A percentile compares a stretch with the other conserved stretches of the same genome.
Conservation (phyloP, 2,113 vertebrate genomes). For the western clawed frog (Xenopus tropicalis) region UCB_Xtro_10.0 CM004448.2:91929501-91930000, state of each 20-base stretch:
- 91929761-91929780: neutral
- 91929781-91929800: neutral
- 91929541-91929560: neutral
- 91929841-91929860: no score
- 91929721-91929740: neutral
- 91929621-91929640: neutral
- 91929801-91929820: neutral
- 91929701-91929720: neutral
- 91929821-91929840: no score
- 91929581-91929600: neutral
- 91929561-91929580: neutral
- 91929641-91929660: conserved; percentile 7
- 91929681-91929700: neutral
- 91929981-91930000: no score
- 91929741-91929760: neutral
- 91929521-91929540: no score
- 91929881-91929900: no score
- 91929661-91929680: neutral
- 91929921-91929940: no score
- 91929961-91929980: no score
- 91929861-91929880: no score
- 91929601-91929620: conserved; percentile 1
- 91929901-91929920: no score
- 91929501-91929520: no score
- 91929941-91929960: no score